These are phyloP conservation scores for Tethea ocularis DNA, from an alignment of 2,888 invertebrate species.

Conservation along the genomic window DNA sequence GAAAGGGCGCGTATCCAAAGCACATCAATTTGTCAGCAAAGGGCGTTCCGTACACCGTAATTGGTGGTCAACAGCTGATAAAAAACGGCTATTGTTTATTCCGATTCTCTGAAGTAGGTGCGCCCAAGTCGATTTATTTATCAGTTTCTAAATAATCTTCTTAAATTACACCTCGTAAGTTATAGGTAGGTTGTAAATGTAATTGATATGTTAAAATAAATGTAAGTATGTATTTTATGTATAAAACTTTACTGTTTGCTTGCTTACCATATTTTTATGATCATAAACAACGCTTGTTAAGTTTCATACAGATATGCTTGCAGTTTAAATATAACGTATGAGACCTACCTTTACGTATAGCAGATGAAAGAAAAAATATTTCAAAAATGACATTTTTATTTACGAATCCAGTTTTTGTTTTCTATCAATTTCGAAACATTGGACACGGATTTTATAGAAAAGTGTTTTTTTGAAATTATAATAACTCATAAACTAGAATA, in stretches of 20 bases:
- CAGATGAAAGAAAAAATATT: no score
- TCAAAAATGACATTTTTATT: no score
- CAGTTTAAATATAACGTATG: no score
- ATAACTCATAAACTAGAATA: no score
- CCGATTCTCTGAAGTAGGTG: constrained; percentile 28
- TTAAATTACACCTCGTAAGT: constrained; percentile 7
- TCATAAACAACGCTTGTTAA: background rate
- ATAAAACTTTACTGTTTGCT: background rate
- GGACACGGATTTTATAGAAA: no score
- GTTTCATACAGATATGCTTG: no score
- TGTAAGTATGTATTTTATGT: background rate
- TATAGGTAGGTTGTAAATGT: background rate
- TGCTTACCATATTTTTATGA: background rate
- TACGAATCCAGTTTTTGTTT: no score
- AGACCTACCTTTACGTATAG: no score
- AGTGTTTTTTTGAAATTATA: no score
- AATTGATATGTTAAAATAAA: constrained; percentile 1
- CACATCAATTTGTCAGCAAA: constrained; percentile 70
- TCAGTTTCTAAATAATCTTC: constrained; percentile 17
- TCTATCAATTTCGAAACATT: no score
- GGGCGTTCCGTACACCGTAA: constrained; percentile 69
- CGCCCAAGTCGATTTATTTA: constrained; percentile 36
- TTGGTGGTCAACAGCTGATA: constrained; percentile 66
- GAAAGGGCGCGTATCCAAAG: constrained; percentile 47
- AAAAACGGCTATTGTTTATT: constrained; percentile 52